A percentile compares a stretch with the other conserved stretches of the same genome.
Conservation (phyloP, 1,140 invertebrate species). For the Drosophila suzukii region DNA sequence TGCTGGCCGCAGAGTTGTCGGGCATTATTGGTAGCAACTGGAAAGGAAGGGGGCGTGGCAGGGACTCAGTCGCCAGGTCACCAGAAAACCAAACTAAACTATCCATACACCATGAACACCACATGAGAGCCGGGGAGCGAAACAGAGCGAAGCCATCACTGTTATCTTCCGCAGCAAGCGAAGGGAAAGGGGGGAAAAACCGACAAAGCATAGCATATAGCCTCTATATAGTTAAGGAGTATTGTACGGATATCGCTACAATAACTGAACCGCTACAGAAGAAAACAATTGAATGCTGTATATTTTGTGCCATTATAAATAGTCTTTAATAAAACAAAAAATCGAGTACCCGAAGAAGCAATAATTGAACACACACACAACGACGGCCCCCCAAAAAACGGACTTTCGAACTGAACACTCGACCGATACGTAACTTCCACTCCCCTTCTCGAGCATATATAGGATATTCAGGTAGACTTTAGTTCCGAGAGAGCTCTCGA, state of each 20-base stretch:
- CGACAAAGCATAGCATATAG: constrained; percentile 38
- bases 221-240: constrained; percentile 45
- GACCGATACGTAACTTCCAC: constrained; percentile 23
- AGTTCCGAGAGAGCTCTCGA: constrained; percentile 12
- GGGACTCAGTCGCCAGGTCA: constrained; percentile 11
- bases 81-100: constrained; percentile 34
- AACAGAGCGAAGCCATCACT: constrained; percentile 23
- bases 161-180: constrained; percentile 37
- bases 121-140: constrained; percentile 17
- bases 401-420: constrained; percentile 48
- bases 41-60: constrained; percentile 16
- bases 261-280: constrained; percentile 43
- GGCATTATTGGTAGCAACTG: constrained; percentile 46
- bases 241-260: constrained; percentile 33
- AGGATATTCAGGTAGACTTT: constrained; percentile 23
- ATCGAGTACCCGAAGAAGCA: constrained; percentile 49
- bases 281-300: constrained; percentile 69
- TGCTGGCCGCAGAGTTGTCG: constrained; percentile 46
- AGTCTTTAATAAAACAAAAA: constrained; percentile 62
- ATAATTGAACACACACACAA: constrained; percentile 46
- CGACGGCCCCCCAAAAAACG: constrained; percentile 52
- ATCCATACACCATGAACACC: constrained; percentile 19
- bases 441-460: constrained; percentile 4
- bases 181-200: constrained; percentile 16
- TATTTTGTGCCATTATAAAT: constrained; percentile 82